Evolutionary conservation across 2,797 vertebrate genomes (phyloP).

Genomic region (Silurus aristotelis): DNA sequence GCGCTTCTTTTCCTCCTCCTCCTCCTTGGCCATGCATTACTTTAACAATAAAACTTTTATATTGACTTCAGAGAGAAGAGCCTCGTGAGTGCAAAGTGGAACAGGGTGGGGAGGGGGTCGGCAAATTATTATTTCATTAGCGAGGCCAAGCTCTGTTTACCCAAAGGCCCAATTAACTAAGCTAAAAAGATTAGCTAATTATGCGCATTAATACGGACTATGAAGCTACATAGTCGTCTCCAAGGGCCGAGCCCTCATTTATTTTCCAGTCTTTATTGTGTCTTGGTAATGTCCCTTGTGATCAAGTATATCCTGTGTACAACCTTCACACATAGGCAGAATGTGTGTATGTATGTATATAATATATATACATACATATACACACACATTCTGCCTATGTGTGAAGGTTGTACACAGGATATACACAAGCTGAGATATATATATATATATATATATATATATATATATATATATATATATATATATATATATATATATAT

Average conservation of each 20-base stretch:
- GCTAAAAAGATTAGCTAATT: not conserved
- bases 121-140: conserved; percentile 2
- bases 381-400: too few species aligned
- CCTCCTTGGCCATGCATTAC: not conserved
- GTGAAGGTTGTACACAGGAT: too few species aligned
- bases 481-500: too few species aligned
- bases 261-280: not conserved
- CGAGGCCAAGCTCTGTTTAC: not conserved
- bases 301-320: not conserved
- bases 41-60: conserved; percentile 6
- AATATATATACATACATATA: too few species aligned
- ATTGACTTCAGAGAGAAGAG: not conserved
- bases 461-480: too few species aligned
- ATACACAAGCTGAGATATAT: too few species aligned
- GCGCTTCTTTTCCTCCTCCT: too few species aligned
- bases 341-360: too few species aligned
- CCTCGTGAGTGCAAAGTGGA: not conserved
- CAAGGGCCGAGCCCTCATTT: too few species aligned
- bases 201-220: conserved; percentile 1
- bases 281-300: not conserved
- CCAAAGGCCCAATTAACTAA: not conserved
- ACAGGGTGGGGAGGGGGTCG: too few species aligned
- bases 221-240: too few species aligned
- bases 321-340: not conserved
- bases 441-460: too few species aligned